Conservation (phyloP, 1,140 invertebrate genomes). For the Temnothorax curvispinosus region DNA sequence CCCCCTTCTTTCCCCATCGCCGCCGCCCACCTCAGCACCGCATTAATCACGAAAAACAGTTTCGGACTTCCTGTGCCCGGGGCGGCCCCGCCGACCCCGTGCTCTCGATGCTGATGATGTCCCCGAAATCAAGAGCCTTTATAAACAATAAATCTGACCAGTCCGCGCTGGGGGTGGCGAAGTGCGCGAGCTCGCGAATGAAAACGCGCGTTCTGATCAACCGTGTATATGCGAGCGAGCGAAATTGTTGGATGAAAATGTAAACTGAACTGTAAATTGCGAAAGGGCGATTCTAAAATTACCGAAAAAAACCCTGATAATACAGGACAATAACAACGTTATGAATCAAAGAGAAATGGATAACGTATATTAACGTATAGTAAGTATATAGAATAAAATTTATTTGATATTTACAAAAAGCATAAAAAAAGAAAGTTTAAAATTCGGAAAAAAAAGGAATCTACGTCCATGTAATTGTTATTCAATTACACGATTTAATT, state of each 20-base stretch:
- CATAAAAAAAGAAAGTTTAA: neutral
- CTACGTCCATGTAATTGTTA: neutral
- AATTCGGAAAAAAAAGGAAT: neutral
- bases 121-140: slow-evolving; percentile 12
- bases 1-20: neutral
- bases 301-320: neutral
- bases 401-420: neutral
- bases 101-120: slow-evolving; percentile 53
- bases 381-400: neutral
- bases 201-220: neutral
- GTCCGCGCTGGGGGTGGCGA: neutral
- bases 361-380: neutral
- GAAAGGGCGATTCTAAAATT: neutral
- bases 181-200: slow-evolving; percentile 8
- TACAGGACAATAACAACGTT: neutral
- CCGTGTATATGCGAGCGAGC: neutral
- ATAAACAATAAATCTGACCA: slow-evolving; percentile 53
- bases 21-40: neutral
- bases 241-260: slow-evolving; percentile 13
- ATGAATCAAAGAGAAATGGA: neutral
- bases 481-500: slow-evolving; percentile 6
- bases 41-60: slow-evolving; percentile 67
- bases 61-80: slow-evolving; percentile 22
- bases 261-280: slow-evolving; percentile 6
- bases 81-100: neutral